Conservation (phyloP, 2,888 invertebrate species). For the Rhingia rostrata region DNA sequence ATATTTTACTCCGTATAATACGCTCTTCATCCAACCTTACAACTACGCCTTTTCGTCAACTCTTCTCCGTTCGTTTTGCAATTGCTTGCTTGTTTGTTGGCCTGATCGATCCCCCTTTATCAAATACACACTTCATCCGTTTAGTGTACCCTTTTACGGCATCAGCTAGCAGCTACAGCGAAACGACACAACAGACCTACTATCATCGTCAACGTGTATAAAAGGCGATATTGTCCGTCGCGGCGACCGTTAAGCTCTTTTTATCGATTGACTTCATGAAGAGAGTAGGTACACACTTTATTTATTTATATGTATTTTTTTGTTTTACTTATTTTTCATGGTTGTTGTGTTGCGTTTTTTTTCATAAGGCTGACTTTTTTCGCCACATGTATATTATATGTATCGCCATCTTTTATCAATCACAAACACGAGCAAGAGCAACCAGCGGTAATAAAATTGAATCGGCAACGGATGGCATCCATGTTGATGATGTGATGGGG, state of each 20-base stretch:
- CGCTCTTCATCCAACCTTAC: slow-evolving; percentile 40
- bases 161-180: slow-evolving; percentile 29
- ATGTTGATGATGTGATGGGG: slow-evolving; percentile 34
- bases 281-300: slow-evolving; percentile 61
- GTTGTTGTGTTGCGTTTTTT: slow-evolving; percentile 52
- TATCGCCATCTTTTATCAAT: slow-evolving; percentile 69
- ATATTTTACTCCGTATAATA: slow-evolving; percentile 33
- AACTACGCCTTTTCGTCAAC: slow-evolving; percentile 64
- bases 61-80: slow-evolving; percentile 66
- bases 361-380: not conserved
- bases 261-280: slow-evolving; percentile 70
- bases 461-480: slow-evolving; percentile 54
- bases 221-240: slow-evolving; percentile 71
- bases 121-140: slow-evolving; percentile 22
- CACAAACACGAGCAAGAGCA: slow-evolving; percentile 39
- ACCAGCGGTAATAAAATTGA: slow-evolving; percentile 48
- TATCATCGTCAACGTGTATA: slow-evolving; percentile 64
- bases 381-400: slow-evolving; percentile 3
- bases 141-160: slow-evolving; percentile 52
- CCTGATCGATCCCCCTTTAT: slow-evolving; percentile 16
- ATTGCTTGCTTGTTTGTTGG: slow-evolving; percentile 37
- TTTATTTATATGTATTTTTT: slow-evolving; percentile 45
- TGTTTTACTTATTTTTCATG: slow-evolving; percentile 53
- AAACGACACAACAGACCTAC: slow-evolving; percentile 51
- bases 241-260: slow-evolving; percentile 71